Evolutionary conservation across 2,797 vertebrate genomes (phyloP), one percentile per base, ranked within the genome.

Genomic region (Tamandua tetradactyla): DNA sequence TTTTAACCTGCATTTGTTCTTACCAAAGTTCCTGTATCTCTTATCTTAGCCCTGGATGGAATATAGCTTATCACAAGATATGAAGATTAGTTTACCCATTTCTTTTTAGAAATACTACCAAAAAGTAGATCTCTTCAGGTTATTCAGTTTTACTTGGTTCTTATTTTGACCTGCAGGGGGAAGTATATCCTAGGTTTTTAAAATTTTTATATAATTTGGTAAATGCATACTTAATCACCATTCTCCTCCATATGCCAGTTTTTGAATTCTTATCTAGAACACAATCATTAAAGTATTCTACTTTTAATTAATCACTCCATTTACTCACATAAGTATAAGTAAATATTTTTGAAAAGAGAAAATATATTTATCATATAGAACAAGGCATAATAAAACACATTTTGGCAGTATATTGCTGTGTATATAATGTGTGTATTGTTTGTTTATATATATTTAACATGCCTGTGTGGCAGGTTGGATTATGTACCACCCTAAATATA

Each of bases 101-200:
- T 93, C 20, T 90, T 47, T 88, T 27, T 66, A 81, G 44, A n/a
- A 90, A n/a, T 40, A 40, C 27, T 76, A 30, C 23, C 75, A 61
- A 62, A 32, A 62, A 66, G 8, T 27, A 69, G 30, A 30, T 59
- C 61, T 84, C 35, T 4, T 9, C 8, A 4, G 79, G 72, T 47
- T 79, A 25, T 62, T 62, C 7, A 7, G 17, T 13, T 72, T 30
- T 62, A n/a, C 35, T 62, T 66, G 2, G 30, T 83, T 91, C 15
- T 47, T 83, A 35, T n/a, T 85, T 76, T 80, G 47, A 91, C 75
- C 97, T 78, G 85, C 57, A 96, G 97, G 88, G 93, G 78, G 90
- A 82, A 97, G 92, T 68, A 44, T 95, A 81, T 62, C 27, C 66
- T 47, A 90, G 62, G 22, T 47, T 47, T 47, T 47, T 47, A 47